These are phyloP conservation scores for Dasyornis broadbenti DNA, from an alignment of 2,113 vertebrate species.

Conservation along the genomic window DNA sequence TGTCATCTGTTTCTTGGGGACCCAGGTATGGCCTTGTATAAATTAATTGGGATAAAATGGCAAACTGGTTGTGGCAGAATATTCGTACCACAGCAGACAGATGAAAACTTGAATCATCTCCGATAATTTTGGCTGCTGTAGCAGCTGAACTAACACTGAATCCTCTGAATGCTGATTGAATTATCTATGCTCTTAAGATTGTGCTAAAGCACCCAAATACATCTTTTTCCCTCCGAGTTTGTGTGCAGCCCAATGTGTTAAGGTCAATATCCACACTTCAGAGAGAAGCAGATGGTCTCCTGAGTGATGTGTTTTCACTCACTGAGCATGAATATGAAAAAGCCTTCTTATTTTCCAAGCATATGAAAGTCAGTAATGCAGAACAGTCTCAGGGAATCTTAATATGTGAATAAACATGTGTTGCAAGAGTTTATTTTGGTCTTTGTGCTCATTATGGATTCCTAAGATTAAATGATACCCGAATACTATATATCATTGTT, in stretches of 20 bases:
- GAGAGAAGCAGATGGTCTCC: conserved; percentile 46
- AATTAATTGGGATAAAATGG: background rate
- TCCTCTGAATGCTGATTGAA: background rate
- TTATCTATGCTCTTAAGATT: background rate
- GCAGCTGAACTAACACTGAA: background rate
- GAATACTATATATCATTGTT: background rate
- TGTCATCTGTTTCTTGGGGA: background rate
- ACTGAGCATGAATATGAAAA: conserved; percentile 7
- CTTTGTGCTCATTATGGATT: conserved; percentile 32
- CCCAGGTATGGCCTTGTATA: background rate
- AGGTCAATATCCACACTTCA: conserved; percentile 37
- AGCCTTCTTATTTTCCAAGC: conserved; percentile 27
- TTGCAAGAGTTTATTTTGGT: conserved; percentile 31
- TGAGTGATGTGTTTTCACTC: conserved; percentile 39
- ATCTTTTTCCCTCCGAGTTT: background rate
- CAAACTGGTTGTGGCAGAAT: background rate
- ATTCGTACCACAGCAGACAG: background rate
- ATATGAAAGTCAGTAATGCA: conserved; percentile 29
- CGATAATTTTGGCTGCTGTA: background rate
- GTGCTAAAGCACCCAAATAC: background rate
- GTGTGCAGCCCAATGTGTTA: background rate
- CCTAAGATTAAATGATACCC: conserved; percentile 29
- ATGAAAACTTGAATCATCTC: background rate
- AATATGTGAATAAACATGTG: conserved; percentile 45
- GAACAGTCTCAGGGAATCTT: conserved; percentile 39